Percentiles rank a stretch among this genome's conserved stretches.
These are phyloP conservation scores for Palaemon carinicauda DNA, from an alignment of 1,140 invertebrate species.

Conservation along the genomic window DNA sequence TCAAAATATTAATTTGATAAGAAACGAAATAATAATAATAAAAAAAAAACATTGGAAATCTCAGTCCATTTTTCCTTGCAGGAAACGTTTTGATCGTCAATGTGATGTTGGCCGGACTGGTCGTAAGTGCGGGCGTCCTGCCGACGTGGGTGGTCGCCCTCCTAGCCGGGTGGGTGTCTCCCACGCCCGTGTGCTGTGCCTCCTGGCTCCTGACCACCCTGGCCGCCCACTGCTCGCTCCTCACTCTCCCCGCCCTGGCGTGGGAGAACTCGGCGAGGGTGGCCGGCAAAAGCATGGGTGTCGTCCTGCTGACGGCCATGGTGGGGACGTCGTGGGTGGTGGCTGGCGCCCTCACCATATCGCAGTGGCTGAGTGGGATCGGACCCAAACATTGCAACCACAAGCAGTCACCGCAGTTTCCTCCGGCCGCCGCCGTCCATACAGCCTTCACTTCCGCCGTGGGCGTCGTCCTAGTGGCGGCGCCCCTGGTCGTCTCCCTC, in stretches of 20 bases:
- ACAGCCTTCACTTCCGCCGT: constrained; percentile 68
- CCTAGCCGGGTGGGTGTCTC: constrained; percentile 72
- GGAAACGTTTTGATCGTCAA: constrained; percentile 84
- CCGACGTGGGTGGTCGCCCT: constrained; percentile 73
- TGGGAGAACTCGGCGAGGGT: constrained; percentile 66
- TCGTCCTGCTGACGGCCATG: constrained; percentile 61
- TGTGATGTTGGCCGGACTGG: constrained; percentile 77
- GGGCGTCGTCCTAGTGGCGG: constrained; percentile 64
- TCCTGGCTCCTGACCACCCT: constrained; percentile 75
- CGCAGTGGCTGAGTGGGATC: constrained; percentile 50
- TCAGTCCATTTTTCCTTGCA: constrained; percentile 64
- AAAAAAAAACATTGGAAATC: no score
- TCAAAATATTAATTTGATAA: no score
- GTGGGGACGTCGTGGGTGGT: constrained; percentile 44
- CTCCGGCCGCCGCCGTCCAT: constrained; percentile 64
- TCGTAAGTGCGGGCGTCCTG: constrained; percentile 77
- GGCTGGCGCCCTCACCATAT: constrained; percentile 60
- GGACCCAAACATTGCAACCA: constrained; percentile 66
- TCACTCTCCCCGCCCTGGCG: constrained; percentile 73
- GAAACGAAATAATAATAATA: no score
- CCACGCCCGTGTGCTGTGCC: constrained; percentile 71
- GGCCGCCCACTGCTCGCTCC: constrained; percentile 74
- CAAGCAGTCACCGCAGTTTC: not conserved
- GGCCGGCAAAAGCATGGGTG: constrained; percentile 67
- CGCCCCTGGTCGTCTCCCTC: constrained; percentile 68